Evolutionary conservation across 2,797 vertebrate genomes (phyloP).

Genomic region (Pseudochaenichthys georgianus): DNA sequence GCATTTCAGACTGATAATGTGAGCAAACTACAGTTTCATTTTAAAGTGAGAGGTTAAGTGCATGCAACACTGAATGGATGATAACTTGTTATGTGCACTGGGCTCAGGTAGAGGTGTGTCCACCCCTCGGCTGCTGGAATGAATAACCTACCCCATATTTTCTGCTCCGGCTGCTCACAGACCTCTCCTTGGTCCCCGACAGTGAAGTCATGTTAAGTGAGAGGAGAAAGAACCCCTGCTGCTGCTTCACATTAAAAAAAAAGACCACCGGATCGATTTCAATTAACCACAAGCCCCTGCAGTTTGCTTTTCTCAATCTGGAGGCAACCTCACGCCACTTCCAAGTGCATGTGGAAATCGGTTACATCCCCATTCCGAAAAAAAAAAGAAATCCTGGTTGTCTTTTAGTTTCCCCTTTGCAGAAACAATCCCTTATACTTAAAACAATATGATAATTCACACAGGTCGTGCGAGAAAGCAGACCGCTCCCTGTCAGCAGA

Average conservation of each 20-base stretch:
- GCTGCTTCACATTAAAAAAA: conserved; percentile 79
- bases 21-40: conserved; percentile 17
- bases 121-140: conserved; percentile 18
- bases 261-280: conserved; percentile 68
- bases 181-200: conserved; percentile 93
- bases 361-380: conserved; percentile 48
- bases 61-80: conserved; percentile 33
- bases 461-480: conserved; percentile 40
- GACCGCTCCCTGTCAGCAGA: conserved; percentile 65
- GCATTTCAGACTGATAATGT: not conserved
- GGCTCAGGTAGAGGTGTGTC: conserved; percentile 52
- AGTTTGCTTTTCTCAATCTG: conserved; percentile 65
- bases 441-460: conserved; percentile 8
- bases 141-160: conserved; percentile 94
- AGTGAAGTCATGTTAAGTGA: conserved; percentile 87
- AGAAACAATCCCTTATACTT: conserved; percentile 20
- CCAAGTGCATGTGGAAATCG: conserved; percentile 56
- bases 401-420: conserved; percentile 13
- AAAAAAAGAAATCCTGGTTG: conserved; percentile 19
- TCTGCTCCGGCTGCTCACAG: conserved; percentile 90
- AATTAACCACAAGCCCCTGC: conserved; percentile 70
- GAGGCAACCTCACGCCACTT: conserved; percentile 54
- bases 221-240: conserved; percentile 61
- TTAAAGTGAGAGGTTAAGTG: conserved; percentile 16
- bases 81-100: conserved; percentile 28